phyloP scores from a whole-genome alignment of 2,888 invertebrate species.

The Nesidiocoris tenuis region DNA sequence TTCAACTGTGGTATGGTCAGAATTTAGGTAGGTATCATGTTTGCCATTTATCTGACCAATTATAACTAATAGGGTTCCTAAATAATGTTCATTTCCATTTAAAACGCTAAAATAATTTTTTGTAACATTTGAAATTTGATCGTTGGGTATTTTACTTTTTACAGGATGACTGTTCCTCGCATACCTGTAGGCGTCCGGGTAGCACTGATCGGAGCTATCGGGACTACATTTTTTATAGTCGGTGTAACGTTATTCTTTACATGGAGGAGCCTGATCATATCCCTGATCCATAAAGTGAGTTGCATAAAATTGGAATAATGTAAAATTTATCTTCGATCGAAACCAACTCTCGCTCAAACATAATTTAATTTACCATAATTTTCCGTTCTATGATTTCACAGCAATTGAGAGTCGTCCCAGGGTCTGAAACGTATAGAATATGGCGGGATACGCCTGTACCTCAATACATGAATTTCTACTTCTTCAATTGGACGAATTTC shows the following conservation, averaged over 20 bases:
- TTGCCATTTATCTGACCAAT: too few relatives aligned
- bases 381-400: conserved; percentile 14
- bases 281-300: conserved; percentile 37
- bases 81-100: too few relatives aligned
- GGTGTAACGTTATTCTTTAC: conserved; percentile 20
- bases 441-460: conserved; percentile 57
- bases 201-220: conserved; percentile 28
- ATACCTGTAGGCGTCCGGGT: not conserved
- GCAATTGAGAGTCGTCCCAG: conserved; percentile 46
- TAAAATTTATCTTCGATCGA: too few relatives aligned
- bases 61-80: too few relatives aligned
- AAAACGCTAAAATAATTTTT: too few relatives aligned
- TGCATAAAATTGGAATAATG: not conserved
- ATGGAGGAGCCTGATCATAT: conserved; percentile 17
- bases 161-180: conserved; percentile 31
- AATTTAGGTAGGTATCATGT: too few relatives aligned
- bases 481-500: conserved; percentile 55
- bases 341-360: not conserved
- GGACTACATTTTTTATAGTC: conserved; percentile 17
- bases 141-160: too few relatives aligned
- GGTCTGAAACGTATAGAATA: conserved; percentile 48
- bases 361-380: not conserved
- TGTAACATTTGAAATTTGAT: too few relatives aligned
- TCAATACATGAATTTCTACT: conserved; percentile 54
- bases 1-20: too few relatives aligned